A percentile compares a stretch with the other conserved stretches of the same genome.
These are phyloP conservation scores for Phasia obesa DNA, from an alignment of 2,888 invertebrate genomes.

Conservation along the genomic window DNA sequence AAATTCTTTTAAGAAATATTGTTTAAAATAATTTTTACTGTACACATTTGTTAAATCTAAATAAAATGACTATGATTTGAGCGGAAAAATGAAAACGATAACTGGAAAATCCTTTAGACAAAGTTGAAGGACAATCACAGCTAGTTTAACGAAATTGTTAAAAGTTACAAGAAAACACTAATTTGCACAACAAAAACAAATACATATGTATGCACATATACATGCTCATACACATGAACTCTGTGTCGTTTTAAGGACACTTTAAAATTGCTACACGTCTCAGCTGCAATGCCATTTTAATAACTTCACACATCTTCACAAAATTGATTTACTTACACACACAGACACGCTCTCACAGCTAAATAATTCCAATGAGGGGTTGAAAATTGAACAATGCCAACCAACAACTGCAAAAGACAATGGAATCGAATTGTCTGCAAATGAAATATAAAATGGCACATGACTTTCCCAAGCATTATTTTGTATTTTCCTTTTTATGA, in stretches of 20 bases:
- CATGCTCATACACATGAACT: neutral
- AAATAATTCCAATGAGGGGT: slow-evolving; percentile 54
- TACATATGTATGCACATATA: neutral
- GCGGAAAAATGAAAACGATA: neutral
- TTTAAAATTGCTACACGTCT: slow-evolving; percentile 50
- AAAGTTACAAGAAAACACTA: too few relatives aligned
- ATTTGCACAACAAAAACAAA: neutral
- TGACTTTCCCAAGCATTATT: slow-evolving; percentile 62
- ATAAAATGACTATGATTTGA: too few relatives aligned
- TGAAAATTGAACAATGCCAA: slow-evolving; percentile 51
- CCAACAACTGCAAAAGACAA: slow-evolving; percentile 51
- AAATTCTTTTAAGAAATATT: neutral
- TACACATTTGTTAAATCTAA: neutral
- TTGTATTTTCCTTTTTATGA: neutral
- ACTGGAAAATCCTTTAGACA: too few relatives aligned
- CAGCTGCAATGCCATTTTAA: slow-evolving; percentile 59
- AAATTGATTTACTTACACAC: slow-evolving; percentile 10
- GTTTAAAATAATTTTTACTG: neutral
- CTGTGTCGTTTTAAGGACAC: slow-evolving; percentile 40
- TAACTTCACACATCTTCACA: slow-evolving; percentile 19
- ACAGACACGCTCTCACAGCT: neutral
- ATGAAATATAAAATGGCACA: slow-evolving; percentile 68
- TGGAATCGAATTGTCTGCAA: slow-evolving; percentile 52
- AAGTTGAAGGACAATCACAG: neutral
- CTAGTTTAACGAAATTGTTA: too few relatives aligned